A percentile compares a stretch with the other conserved stretches of the same genome.
Conservation (phyloP, 2,888 invertebrate genomes). For the Agonum fuliginosum region DNA sequence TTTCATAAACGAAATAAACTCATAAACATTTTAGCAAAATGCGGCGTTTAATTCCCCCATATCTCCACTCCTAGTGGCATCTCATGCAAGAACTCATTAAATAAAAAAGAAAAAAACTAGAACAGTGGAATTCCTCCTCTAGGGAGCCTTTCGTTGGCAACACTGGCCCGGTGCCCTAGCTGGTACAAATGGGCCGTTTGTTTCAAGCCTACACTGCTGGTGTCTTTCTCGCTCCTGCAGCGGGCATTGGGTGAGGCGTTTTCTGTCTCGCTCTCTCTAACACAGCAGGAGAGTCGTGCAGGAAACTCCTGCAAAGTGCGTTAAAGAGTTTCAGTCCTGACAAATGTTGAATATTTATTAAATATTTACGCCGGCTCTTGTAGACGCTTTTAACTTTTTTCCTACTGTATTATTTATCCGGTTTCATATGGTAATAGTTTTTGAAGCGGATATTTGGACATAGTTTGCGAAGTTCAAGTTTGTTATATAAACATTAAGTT, state of each 20-base stretch:
- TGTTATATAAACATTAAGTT: too few species aligned
- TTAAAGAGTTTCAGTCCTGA: conserved; percentile 30
- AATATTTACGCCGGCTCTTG: conserved; percentile 19
- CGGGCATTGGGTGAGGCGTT: too few species aligned
- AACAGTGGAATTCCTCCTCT: too few species aligned
- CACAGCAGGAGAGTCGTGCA: neutral
- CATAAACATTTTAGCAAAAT: too few species aligned
- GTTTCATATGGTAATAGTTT: conserved; percentile 29
- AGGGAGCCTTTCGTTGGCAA: too few species aligned
- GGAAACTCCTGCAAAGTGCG: conserved; percentile 32
- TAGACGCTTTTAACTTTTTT: conserved; percentile 12
- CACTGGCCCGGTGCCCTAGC: neutral
- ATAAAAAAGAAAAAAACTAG: too few species aligned
- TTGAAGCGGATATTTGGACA: too few species aligned
- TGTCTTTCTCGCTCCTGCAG: neutral
- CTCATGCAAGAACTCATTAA: too few species aligned
- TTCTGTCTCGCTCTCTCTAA: neutral
- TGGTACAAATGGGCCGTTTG: neutral
- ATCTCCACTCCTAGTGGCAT: too few species aligned
- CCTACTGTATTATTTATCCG: conserved; percentile 5
- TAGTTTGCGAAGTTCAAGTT: too few species aligned
- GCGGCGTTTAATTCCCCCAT: too few species aligned
- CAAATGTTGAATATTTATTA: conserved; percentile 41
- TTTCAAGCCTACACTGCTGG: neutral
- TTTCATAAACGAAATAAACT: too few species aligned